Base-by-base conservation (phyloP, 2,113 vertebrate species). In the Sceloporus undulatus region DNA sequence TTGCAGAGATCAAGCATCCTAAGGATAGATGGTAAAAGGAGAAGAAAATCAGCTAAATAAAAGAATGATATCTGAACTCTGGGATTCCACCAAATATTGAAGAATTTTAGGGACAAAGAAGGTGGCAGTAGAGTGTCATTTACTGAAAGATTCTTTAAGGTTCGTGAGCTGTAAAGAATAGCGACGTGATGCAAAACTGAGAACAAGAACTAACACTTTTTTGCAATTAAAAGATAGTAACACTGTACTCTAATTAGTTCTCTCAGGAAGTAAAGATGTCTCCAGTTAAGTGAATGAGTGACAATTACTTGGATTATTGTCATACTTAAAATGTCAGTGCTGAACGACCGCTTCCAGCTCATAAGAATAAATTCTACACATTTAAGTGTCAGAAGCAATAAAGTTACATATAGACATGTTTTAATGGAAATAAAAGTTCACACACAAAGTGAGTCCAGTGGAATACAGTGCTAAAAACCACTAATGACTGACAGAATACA, bases 361-460 rank as follows among this genome's bases (percentile, higher is more conserved):
- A 95, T 91, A 94, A 94, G 93, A 95, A 94, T 92, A 95, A 94
- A 95, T 95, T 94, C 86, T 91, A 90, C 88, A 89, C 90, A 95
- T 91, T 94, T 92, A 95, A 95, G 90, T 86, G 94, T 92, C 88
- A 94, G 95, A 95, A 76, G 54, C 85, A 93, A 88, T 87, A 92
- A 93, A 95, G 68, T 78, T 85, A 92, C 76, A 85, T 77, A 70
- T 8, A 87, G 38, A 87, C 4, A 87, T 82, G 65, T 80, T 94
- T 70, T 87, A 86, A 90, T 79, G 81, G 87, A 90, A 94, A 92
- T 73, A 91, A 93, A 95, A 95, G 89, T 85, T 85, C 82, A 87
- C 48, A 89, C 59, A 38, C 79, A 83, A 90, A 81, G 59, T 70
- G 2, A 90, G 70, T 85, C 65, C 8, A 3, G 1, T 29, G 92